A percentile compares a stretch with the other conserved stretches of the same genome.
Conservation (phyloP, 2,797 vertebrate genomes). For the Danio jaintianensis region DNA sequence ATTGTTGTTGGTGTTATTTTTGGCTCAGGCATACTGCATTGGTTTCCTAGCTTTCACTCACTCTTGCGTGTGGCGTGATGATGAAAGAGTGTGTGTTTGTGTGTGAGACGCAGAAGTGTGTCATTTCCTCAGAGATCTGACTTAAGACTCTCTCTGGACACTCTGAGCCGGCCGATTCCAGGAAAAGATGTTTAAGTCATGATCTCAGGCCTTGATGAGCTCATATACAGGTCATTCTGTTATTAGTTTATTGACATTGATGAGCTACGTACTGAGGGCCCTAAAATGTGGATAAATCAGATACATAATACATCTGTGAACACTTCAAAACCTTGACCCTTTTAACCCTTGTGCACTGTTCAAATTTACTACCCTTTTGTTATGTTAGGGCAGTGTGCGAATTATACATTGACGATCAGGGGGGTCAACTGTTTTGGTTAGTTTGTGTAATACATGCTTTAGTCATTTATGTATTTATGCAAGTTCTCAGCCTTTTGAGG, state of each 20-base stretch:
- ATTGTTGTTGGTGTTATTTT: background rate
- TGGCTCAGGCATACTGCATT: too few relatives aligned
- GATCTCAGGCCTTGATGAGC: slow-evolving; percentile 15
- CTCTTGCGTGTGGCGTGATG: slow-evolving; percentile 6
- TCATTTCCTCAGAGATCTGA: slow-evolving; percentile 22
- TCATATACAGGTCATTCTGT: background rate
- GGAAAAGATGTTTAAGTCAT: background rate
- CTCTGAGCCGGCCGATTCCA: background rate
- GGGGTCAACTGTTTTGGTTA: too few relatives aligned
- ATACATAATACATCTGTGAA: too few relatives aligned
- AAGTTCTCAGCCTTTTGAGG: too few relatives aligned
- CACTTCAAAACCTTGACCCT: too few relatives aligned
- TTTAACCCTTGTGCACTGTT: too few relatives aligned
- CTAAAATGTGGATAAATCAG: background rate
- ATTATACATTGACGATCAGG: too few relatives aligned
- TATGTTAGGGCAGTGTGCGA: too few relatives aligned
- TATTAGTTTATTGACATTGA: background rate
- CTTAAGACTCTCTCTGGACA: background rate
- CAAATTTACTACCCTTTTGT: too few relatives aligned
- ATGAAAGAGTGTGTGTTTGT: background rate
- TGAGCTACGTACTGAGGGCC: background rate
- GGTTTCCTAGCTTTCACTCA: background rate
- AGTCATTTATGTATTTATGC: too few relatives aligned
- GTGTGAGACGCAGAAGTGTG: slow-evolving; percentile 37
- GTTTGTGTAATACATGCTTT: too few relatives aligned